Evolutionary conservation across 92 coral and sea anemone genomes (phyloP).

Genomic region (Plumapathes pennacea): DNA sequence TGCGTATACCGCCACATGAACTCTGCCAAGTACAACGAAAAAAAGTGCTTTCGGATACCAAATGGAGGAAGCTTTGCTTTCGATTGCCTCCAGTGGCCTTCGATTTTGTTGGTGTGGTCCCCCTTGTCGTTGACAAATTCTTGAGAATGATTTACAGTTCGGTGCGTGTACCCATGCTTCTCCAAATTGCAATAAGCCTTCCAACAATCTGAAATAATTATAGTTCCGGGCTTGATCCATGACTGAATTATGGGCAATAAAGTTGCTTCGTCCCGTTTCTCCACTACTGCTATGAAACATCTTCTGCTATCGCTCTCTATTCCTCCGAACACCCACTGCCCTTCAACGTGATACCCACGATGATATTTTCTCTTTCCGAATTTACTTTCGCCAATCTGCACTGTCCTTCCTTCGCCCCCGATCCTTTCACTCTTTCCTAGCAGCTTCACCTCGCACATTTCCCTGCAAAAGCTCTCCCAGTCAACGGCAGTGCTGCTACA

Average conservation of each 20-base stretch:
- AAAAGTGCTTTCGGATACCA: conserved; percentile 20
- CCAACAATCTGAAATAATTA: conserved; percentile 64
- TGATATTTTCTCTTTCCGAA: conserved; percentile 63
- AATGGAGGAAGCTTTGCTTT: conserved; percentile 43
- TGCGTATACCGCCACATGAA: conserved; percentile 46
- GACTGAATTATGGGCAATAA: conserved; percentile 36
- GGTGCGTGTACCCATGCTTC: conserved; percentile 47
- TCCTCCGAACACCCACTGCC: conserved; percentile 66
- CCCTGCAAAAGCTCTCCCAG: conserved; percentile 55
- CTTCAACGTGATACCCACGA: conserved; percentile 48
- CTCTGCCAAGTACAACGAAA: conserved; percentile 43
- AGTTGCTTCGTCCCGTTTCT: conserved; percentile 35
- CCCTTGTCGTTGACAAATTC: conserved; percentile 49
- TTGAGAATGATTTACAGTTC: conserved; percentile 47
- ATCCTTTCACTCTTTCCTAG: conserved; percentile 21
- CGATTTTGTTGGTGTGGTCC: conserved; percentile 52
- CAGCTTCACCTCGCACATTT: conserved; percentile 42
- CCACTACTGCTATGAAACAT: conserved; percentile 58
- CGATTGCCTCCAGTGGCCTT: conserved; percentile 59
- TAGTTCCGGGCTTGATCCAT: conserved; percentile 48
- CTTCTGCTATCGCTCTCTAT: conserved; percentile 50
- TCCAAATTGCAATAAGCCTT: conserved; percentile 41
- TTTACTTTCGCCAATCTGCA: conserved; percentile 33
- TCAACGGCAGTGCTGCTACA: conserved; percentile 42
- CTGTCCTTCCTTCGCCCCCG: conserved; percentile 43